Evolutionary conservation across 2,797 vertebrate species (phyloP).

Genomic region (Nyctibius grandis): DNA sequence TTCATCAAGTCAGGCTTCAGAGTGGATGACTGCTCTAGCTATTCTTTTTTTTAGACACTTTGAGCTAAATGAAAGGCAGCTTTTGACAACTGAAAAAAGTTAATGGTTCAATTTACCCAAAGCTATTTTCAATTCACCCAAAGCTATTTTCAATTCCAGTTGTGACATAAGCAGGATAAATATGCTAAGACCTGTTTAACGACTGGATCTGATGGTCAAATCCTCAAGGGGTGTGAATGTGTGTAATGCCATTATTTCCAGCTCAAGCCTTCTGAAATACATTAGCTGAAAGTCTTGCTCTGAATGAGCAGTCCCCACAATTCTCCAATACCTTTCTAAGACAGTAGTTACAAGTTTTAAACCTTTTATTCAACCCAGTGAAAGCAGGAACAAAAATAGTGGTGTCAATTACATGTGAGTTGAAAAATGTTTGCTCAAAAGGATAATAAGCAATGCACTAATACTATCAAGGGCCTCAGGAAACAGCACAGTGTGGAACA

Average conservation of each 20-base stretch:
- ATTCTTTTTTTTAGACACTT: neutral
- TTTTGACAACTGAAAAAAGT: neutral
- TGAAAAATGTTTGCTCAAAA: neutral
- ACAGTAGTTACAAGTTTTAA: neutral
- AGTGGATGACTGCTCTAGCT: neutral
- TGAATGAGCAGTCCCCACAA: neutral
- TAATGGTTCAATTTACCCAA: neutral
- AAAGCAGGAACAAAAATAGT: neutral
- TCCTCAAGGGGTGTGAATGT: neutral
- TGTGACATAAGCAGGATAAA: neutral
- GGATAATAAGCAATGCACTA: neutral
- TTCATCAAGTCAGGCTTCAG: neutral
- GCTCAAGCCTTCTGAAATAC: neutral
- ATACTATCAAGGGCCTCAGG: neutral
- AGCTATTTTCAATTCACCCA: neutral
- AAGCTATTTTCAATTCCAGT: neutral
- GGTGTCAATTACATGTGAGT: neutral
- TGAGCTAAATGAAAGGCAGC: neutral
- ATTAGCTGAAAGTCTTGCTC: neutral
- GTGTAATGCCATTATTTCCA: neutral
- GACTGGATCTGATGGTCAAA: neutral
- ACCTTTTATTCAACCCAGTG: neutral
- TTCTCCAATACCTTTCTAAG: neutral
- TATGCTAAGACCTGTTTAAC: neutral
- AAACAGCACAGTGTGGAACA: neutral